Conservation (phyloP, 2,113 vertebrate genomes). For the Haliaeetus leucogaster region DNA sequence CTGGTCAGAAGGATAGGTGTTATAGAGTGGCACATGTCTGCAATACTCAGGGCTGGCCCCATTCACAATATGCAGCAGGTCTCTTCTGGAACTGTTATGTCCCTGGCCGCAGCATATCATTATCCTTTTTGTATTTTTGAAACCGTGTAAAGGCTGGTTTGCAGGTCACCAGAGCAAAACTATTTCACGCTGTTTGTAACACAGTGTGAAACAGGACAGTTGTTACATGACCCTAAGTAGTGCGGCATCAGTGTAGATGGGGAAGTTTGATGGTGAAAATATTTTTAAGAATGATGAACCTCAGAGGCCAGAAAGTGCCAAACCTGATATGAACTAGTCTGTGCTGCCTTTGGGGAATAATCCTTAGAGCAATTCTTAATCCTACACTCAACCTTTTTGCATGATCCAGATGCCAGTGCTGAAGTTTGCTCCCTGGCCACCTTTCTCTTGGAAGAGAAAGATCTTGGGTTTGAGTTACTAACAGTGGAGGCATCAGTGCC, state of each 20-base stretch:
- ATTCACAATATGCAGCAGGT: background rate
- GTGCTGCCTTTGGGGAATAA: background rate
- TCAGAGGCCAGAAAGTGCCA: background rate
- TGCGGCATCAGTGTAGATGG: background rate
- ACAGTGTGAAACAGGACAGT: background rate
- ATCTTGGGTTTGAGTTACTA: background rate
- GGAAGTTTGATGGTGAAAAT: background rate
- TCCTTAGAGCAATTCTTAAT: background rate
- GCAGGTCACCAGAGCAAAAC: background rate
- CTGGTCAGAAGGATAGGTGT: background rate
- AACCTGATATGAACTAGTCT: background rate
- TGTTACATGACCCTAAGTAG: background rate
- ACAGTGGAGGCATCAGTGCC: background rate
- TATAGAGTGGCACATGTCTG: accelerated
- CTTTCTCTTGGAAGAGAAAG: background rate
- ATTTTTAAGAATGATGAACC: background rate
- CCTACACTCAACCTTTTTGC: background rate
- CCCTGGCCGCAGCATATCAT: accelerated
- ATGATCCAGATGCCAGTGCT: background rate
- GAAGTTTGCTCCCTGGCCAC: background rate
- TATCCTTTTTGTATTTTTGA: background rate
- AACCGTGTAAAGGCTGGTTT: background rate
- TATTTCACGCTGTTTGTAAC: background rate
- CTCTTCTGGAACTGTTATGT: background rate
- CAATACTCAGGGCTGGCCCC: background rate